Evolutionary conservation across 1,140 invertebrate genomes (phyloP).

Genomic region (Drosophila ogumai): DNA sequence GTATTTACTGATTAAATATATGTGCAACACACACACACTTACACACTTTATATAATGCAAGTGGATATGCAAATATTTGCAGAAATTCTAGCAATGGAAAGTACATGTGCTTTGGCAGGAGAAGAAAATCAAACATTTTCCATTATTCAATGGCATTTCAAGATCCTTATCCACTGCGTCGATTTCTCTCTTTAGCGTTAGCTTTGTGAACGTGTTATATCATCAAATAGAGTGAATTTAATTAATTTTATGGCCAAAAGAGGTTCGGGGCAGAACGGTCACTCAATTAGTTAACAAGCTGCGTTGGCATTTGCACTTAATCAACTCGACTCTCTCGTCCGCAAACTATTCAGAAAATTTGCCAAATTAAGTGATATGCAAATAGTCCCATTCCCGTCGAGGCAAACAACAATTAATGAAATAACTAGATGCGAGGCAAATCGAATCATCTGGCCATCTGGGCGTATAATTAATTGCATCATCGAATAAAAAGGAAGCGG

Average conservation of each 20-base stretch:
- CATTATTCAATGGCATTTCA: slow-evolving; percentile 64
- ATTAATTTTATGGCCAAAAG: slow-evolving; percentile 66
- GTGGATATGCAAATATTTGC: slow-evolving; percentile 67
- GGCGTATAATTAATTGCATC: slow-evolving; percentile 52
- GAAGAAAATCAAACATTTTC: slow-evolving; percentile 59
- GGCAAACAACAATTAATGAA: slow-evolving; percentile 54
- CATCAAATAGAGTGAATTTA: slow-evolving; percentile 69
- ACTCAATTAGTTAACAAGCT: slow-evolving; percentile 79
- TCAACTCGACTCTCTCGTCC: slow-evolving; percentile 44
- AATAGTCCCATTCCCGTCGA: slow-evolving; percentile 27
- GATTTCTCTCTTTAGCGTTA: neutral
- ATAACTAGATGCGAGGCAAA: slow-evolving; percentile 10
- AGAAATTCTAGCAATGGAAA: slow-evolving; percentile 27
- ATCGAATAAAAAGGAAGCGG: slow-evolving; percentile 21
- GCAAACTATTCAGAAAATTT: slow-evolving; percentile 36
- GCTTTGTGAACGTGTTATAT: slow-evolving; percentile 32
- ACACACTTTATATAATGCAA: neutral
- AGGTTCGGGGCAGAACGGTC: neutral
- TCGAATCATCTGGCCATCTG: slow-evolving; percentile 10
- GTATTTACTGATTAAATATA: slow-evolving; percentile 57
- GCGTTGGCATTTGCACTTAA: slow-evolving; percentile 50
- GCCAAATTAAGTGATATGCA: slow-evolving; percentile 67
- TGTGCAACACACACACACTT: slow-evolving; percentile 7
- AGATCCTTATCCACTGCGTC: slow-evolving; percentile 24
- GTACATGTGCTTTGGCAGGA: slow-evolving; percentile 23